Evolutionary conservation across 2,888 invertebrate genomes (phyloP).

Genomic region (Heteromyza rotundicornis): DNA sequence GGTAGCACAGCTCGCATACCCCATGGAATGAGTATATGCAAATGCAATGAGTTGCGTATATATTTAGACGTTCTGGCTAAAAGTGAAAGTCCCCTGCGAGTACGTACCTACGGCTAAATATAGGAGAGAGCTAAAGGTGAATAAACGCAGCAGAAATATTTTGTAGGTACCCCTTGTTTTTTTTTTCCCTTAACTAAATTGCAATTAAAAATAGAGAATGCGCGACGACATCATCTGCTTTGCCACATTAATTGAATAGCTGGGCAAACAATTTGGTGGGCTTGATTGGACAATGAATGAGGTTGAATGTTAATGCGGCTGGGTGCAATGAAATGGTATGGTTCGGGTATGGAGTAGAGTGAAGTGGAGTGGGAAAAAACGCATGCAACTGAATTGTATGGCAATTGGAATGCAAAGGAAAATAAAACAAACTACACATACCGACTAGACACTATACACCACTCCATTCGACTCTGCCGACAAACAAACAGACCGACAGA

Average conservation of each 20-base stretch:
- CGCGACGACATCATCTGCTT: background rate
- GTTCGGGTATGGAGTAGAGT: no score
- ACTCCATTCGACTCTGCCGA: no score
- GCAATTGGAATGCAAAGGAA: background rate
- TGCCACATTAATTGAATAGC: conserved; percentile 1
- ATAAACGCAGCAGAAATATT: background rate
- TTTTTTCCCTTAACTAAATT: background rate
- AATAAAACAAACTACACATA: no score
- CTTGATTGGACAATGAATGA: background rate
- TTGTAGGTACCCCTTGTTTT: background rate
- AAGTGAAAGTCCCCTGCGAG: background rate
- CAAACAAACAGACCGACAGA: conserved; percentile 2
- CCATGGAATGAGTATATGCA: no score
- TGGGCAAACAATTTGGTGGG: background rate
- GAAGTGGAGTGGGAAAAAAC: background rate
- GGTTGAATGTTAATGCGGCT: conserved; percentile 8
- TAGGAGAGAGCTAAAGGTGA: background rate
- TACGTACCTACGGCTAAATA: background rate
- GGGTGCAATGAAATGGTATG: conserved; percentile 15
- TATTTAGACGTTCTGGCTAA: no score
- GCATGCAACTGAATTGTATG: background rate
- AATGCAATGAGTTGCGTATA: no score
- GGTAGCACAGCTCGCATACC: no score
- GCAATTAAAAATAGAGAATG: background rate
- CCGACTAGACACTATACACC: no score